Evolutionary conservation across 2,888 invertebrate genomes (phyloP), one percentile per base, ranked within the genome.

Genomic region (Drosophila prolongata): DNA sequence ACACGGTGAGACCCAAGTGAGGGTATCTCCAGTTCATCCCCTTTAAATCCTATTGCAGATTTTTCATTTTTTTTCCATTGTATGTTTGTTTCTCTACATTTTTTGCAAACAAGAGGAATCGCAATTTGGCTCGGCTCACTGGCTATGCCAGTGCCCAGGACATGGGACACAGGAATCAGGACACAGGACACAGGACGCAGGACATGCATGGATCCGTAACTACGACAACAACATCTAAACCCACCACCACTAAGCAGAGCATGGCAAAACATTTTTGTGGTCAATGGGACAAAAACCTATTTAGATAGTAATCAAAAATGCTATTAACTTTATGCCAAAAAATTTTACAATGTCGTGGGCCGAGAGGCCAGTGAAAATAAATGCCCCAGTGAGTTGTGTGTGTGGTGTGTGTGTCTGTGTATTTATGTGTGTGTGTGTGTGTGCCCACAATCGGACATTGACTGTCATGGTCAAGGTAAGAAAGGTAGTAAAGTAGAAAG

Each of bases 281-380:
- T 81, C 79, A 79, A 81, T 79, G 81, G 77, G 68, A 79, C 75
- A 81, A 81, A 79, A 79, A 79, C 79, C 81, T 79, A 79, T 79
- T 79, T 79, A 81, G 79, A 79, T 79, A 77, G 79, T 77, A 81
- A 79, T 79, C 79, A 81, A 81, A 79, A 79, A 81, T 81, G 81
- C 81, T 79, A 79, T 79, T 79, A 81, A 81, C 81, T 79, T 79
- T 77, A 80, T 81, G 79, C 81, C 79, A 79, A 73, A 74, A 80
- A 80, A 78, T 78, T 78, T 78, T 80, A 78, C 80, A 78, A 78
- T 78, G 72, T 80, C 75, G 72, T 61, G 65, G 47, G 68, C 56
- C 55, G 49, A 53, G 40, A 9, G n/a, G 30, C 14, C 40, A 11
- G n/a, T 14, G 13, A 9, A 2, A 1, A 6, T 30, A 8, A 30